phyloP scores from a whole-genome alignment of 2,888 invertebrate species.

The Oconnorella tubifera region DNA sequence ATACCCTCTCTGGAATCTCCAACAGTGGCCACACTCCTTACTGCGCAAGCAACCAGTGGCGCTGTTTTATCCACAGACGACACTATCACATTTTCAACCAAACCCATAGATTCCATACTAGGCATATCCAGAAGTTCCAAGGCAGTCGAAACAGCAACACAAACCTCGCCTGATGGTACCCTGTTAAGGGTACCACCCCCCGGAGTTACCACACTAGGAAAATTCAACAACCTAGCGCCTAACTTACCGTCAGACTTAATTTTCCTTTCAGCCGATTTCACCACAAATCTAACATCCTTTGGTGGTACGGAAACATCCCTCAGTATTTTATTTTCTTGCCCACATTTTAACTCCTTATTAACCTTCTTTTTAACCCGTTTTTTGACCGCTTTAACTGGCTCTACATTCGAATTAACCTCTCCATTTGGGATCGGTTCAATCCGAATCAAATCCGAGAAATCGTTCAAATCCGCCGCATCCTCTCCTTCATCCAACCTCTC shows the following conservation, averaged over 20 bases:
- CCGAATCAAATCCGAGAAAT: constrained; percentile 27
- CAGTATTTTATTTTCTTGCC: too few species aligned
- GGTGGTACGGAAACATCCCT: background rate
- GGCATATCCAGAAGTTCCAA: constrained; percentile 1
- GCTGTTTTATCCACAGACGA: too few species aligned
- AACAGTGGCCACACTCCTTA: background rate
- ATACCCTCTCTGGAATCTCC: background rate
- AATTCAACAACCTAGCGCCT: background rate
- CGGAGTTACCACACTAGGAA: background rate
- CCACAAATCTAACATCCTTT: background rate
- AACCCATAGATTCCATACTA: background rate
- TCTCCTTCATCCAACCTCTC: constrained; percentile 7
- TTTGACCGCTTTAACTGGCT: background rate
- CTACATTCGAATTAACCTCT: background rate
- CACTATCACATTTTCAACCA: too few species aligned
- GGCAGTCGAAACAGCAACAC: background rate
- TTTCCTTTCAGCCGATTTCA: background rate
- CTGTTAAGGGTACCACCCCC: background rate
- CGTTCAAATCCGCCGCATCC: constrained; percentile 17
- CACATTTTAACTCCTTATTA: too few species aligned
- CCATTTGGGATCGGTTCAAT: constrained; percentile 13
- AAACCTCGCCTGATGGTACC: background rate
- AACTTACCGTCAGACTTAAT: background rate
- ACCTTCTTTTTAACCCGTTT: background rate
- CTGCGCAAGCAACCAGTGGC: too few species aligned